Evolutionary conservation across 2,888 invertebrate genomes (phyloP), one percentile per base, ranked within the genome.

Genomic region (Pinctada fucata): DNA sequence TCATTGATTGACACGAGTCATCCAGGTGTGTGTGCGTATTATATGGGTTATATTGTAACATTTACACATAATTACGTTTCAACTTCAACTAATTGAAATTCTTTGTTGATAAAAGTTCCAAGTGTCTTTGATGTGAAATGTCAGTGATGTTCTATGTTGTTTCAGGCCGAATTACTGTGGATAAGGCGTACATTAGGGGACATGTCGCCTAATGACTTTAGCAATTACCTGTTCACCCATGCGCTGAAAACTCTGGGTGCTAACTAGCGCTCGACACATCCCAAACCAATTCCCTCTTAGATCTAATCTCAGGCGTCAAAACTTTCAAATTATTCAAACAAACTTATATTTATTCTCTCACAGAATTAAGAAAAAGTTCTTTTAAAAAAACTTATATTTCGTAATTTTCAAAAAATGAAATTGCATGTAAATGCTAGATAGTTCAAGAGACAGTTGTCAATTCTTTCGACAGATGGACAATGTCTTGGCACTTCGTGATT

Each of bases 1-100:
- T 58, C 58, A 58, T 58, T 58, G 58, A 58, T 58, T 58, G 58
- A 58, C 58, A 58, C 58, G 13, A 58, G 58, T 58, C 58, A 58
- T 58, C 58, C 58, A 58, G 58, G 58, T 58, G 58, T 58, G 58
- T 58, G 58, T 58, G 58, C 13, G 6, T 6, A 58, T 58, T 58
- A 58, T 58, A 58, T 13, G 58, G 58, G 58, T 58, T 58, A 58
- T 58, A 58, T 58, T 58, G 58, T 58, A 13, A 58, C 58, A 58
- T 58, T 58, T 58, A 58, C 58, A 58, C 58, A 58, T 6, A 58
- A 58, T 58, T 58, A 58, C 58, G 13, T 58, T 13, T 58, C 58
- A 13, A 58, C 58, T 58, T 58, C 58, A 13, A 10, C 58, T 58
- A 58, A 58, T 58, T 58, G 58, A 58, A 58, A 58, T 58, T 58